Percentiles rank a stretch among this genome's conserved stretches.
Conservation (phyloP, 2,888 invertebrate species). For the Aproaerema taeniolella region DNA sequence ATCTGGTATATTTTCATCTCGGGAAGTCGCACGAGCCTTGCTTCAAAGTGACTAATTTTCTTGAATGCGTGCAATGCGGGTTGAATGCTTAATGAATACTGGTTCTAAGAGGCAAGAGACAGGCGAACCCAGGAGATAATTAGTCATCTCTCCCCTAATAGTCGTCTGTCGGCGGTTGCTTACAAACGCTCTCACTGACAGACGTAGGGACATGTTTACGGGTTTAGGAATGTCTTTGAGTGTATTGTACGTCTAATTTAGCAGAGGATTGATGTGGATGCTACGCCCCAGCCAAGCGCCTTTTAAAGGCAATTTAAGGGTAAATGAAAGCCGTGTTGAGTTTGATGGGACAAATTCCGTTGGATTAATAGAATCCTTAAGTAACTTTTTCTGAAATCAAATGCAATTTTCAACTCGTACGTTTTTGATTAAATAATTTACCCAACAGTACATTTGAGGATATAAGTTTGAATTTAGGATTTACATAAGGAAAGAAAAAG, state of each 20-base stretch:
- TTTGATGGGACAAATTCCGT: too few species aligned
- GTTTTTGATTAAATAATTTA: too few species aligned
- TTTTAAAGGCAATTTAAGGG: too few species aligned
- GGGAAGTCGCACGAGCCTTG: slow-evolving; percentile 17
- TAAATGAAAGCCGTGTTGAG: too few species aligned
- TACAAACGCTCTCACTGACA: slow-evolving; percentile 18
- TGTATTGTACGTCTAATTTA: slow-evolving; percentile 3
- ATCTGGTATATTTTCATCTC: slow-evolving; percentile 16
- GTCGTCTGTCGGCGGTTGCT: slow-evolving; percentile 24
- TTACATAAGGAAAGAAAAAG: too few species aligned
- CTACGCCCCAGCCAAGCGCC: neutral
- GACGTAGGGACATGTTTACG: slow-evolving; percentile 3
- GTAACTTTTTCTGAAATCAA: too few species aligned
- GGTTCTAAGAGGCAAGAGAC: slow-evolving; percentile 4
- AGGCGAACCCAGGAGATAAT: slow-evolving; percentile 14
- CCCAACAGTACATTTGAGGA: too few species aligned
- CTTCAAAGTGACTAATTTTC: slow-evolving; percentile 33
- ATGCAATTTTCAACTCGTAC: too few species aligned
- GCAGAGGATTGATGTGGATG: slow-evolving; percentile 8
- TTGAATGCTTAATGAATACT: too few species aligned
- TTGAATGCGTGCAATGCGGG: slow-evolving; percentile 29
- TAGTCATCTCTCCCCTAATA: slow-evolving; percentile 18
- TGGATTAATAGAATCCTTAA: too few species aligned
- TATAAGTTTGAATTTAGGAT: too few species aligned
- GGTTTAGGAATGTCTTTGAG: neutral